Evolutionary conservation across 2,888 invertebrate genomes (phyloP).

Genomic region (Glyphotaelius pellucidus): DNA sequence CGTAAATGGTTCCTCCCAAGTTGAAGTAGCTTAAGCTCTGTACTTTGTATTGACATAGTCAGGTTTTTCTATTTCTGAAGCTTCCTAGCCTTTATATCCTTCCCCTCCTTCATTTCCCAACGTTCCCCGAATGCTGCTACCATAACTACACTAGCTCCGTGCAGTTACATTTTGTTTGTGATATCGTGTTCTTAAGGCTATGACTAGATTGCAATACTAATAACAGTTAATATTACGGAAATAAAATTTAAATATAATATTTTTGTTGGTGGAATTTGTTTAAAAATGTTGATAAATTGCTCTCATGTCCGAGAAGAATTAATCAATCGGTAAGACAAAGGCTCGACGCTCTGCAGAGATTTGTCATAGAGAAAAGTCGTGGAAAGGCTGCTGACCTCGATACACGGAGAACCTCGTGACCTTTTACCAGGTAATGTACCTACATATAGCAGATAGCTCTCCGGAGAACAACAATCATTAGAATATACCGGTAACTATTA

Average conservation of each 20-base stretch:
- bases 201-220: background rate
- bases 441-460: background rate
- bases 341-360: background rate
- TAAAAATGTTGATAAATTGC: background rate
- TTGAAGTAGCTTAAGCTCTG: background rate
- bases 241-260: background rate
- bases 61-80: background rate
- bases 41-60: too few relatives aligned
- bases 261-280: background rate
- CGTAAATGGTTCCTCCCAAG: too few relatives aligned
- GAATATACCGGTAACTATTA: constrained; percentile 18
- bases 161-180: background rate
- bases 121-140: background rate
- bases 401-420: constrained; percentile 25
- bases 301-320: background rate
- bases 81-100: background rate
- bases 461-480: background rate
- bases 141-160: background rate
- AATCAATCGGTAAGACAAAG: constrained; percentile 25
- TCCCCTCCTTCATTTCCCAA: background rate
- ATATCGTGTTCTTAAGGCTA: too few relatives aligned
- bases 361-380: constrained; percentile 35
- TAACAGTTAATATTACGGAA: background rate
- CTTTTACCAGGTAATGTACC: constrained; percentile 24
- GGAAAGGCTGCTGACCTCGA: constrained; percentile 35